Evolutionary conservation across 2,888 invertebrate species (phyloP), one percentile per base, ranked within the genome.

Genomic region (Ichneumon xanthorius): DNA sequence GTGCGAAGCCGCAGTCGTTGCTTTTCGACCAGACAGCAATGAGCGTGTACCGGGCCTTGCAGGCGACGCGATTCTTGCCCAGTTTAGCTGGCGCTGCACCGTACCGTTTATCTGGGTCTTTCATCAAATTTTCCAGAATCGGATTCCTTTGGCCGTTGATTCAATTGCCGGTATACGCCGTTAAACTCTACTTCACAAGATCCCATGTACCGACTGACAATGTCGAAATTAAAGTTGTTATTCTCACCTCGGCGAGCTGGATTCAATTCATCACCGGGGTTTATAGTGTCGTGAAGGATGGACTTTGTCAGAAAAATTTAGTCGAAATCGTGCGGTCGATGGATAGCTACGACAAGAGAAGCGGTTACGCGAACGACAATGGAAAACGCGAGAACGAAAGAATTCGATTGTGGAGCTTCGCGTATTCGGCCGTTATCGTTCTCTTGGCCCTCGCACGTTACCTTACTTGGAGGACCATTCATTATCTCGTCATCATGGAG

Each of bases 291-390:
- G 3, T 68, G 5, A 75, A 75, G n/a, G 80, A 80, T 14, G 75
- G 73, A 4, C 14, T 14, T 14, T 45, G 45, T 14, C 45, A 45
- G 14, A 14, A 45, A 4, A 45, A 58, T 16, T 40, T 82, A 14
- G 70, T 82, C 61, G n/a, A 63, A 9, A 1, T 82, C 16, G 61
- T 75, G 2, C n/a, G 40, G 63, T 82, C 76, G 26, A 76, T 82
- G 11, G 63, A 82, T 16, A 30, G 19, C 53, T 82, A 82, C 58
- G 81, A 82, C 45, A 53, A 40, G 53, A 76, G 48, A 61, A 76
- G 50, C 14, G 81, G 76, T 5, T 76, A 76, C 63, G 19, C 22
- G 16, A 30, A 22, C 2, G 45, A 75, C n/a, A n/a, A 16, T 5
- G 14, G 22, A 0, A 68, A 26, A 9, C 70, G 26, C 11, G 81